These are phyloP conservation scores for Brachyopa scutellaris DNA, from an alignment of 2,888 invertebrate genomes.

Conservation along the genomic window DNA sequence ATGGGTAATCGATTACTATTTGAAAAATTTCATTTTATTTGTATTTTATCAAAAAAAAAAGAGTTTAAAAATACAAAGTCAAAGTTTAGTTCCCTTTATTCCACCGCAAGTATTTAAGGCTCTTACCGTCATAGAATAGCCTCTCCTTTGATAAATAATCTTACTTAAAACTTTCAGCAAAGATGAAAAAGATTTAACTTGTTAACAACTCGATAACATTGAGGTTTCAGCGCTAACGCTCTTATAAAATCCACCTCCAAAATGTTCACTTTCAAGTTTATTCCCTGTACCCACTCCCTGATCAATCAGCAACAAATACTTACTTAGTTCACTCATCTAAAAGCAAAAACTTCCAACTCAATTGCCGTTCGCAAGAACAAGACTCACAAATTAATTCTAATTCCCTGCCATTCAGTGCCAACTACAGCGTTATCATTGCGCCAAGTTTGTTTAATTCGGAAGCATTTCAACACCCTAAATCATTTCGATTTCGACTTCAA, in stretches of 20 bases:
- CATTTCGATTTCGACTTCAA: slow-evolving; percentile 55
- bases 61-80: too few relatives aligned
- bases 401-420: slow-evolving; percentile 14
- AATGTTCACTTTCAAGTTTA: not conserved
- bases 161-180: too few relatives aligned
- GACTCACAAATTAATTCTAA: slow-evolving; percentile 27
- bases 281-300: not conserved
- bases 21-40: too few relatives aligned
- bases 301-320: not conserved
- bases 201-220: not conserved
- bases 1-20: too few relatives aligned
- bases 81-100: too few relatives aligned
- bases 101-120: too few relatives aligned
- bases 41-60: too few relatives aligned
- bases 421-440: slow-evolving; percentile 17
- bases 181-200: not conserved
- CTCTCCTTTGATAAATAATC: too few relatives aligned
- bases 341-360: not conserved
- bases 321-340: slow-evolving; percentile 1
- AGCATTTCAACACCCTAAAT: slow-evolving; percentile 25
- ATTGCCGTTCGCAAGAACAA: slow-evolving; percentile 20
- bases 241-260: not conserved
- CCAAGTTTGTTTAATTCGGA: slow-evolving; percentile 25
- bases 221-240: not conserved
- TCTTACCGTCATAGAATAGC: too few relatives aligned